A percentile compares a stretch with the other conserved stretches of the same genome.
Evolutionary conservation across 2,797 vertebrate genomes (phyloP).

Genomic region (Melanotaenia boesemani): DNA sequence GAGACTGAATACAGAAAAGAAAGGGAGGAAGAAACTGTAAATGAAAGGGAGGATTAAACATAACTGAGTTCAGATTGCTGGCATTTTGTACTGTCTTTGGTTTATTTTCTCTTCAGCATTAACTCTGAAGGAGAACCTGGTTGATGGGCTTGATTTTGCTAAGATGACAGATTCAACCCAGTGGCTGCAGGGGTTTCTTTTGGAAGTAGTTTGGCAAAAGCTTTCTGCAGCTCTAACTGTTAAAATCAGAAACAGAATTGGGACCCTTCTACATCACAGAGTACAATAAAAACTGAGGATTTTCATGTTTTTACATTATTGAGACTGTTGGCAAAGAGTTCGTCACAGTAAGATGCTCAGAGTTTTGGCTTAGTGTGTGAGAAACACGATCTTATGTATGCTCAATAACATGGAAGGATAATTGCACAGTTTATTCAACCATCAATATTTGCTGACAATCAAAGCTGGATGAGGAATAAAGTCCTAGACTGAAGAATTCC

Average conservation of each 20-base stretch:
- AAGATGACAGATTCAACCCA: slow-evolving; percentile 39
- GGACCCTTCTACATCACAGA: slow-evolving; percentile 51
- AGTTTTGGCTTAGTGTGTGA: slow-evolving; percentile 39
- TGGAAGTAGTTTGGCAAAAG: slow-evolving; percentile 58
- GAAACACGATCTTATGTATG: slow-evolving; percentile 34
- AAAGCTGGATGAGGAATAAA: slow-evolving; percentile 34
- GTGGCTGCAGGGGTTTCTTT: slow-evolving; percentile 49
- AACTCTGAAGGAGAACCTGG: slow-evolving; percentile 42
- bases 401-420: slow-evolving; percentile 20
- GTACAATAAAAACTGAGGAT: slow-evolving; percentile 50
- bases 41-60: slow-evolving; percentile 29
- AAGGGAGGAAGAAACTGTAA: slow-evolving; percentile 15
- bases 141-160: slow-evolving; percentile 69
- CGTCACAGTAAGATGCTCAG: slow-evolving; percentile 30
- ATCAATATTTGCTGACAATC: slow-evolving; percentile 28
- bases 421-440: slow-evolving; percentile 35
- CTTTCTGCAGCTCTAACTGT: slow-evolving; percentile 64
- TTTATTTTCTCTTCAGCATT: slow-evolving; percentile 29
- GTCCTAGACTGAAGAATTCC: slow-evolving; percentile 12
- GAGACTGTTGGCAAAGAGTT: slow-evolving; percentile 36
- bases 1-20: too few relatives aligned
- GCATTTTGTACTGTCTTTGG: slow-evolving; percentile 25
- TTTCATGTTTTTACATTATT: slow-evolving; percentile 37
- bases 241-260: slow-evolving; percentile 56
- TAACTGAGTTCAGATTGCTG: slow-evolving; percentile 17